Conservation (phyloP, 92 coral and sea anemone species). For the Porites evermanni region DNA sequence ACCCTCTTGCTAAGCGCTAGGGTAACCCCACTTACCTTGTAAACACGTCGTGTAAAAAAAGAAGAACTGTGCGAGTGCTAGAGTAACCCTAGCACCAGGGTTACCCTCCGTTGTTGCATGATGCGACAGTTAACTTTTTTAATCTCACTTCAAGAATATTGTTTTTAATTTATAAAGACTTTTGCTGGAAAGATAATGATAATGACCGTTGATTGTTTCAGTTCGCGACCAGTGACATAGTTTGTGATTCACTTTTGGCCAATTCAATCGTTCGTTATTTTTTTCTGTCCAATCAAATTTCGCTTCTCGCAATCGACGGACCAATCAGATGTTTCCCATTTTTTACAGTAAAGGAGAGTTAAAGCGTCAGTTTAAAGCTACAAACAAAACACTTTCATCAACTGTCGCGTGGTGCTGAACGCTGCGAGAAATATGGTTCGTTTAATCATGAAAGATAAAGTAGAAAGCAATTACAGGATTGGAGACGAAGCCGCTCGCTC, state of each 20-base stretch:
- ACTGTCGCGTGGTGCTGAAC: background rate
- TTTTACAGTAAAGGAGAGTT: background rate
- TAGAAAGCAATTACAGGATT: background rate
- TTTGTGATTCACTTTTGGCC: background rate
- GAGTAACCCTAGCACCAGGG: too few relatives aligned
- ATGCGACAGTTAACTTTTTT: too few relatives aligned
- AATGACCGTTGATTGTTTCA: too few relatives aligned
- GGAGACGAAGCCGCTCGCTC: background rate
- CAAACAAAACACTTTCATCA: slow-evolving; percentile 17
- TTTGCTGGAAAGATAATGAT: too few relatives aligned
- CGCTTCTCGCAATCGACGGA: background rate
- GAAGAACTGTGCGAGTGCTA: too few relatives aligned
- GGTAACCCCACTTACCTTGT: too few relatives aligned
- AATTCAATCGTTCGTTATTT: background rate
- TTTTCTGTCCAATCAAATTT: background rate
- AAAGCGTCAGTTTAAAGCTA: background rate
- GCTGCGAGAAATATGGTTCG: slow-evolving; percentile 2
- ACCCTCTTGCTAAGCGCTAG: too few relatives aligned
- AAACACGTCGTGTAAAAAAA: too few relatives aligned
- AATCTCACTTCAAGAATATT: too few relatives aligned
- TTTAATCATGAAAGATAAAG: background rate
- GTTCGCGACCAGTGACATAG: too few relatives aligned
- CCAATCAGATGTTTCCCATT: background rate
- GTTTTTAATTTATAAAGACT: too few relatives aligned
- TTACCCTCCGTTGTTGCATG: too few relatives aligned